Percentiles rank a stretch among this genome's conserved stretches.
Evolutionary conservation across 2,797 vertebrate genomes (phyloP).

Genomic region (Stomatorhinus walkeri): DNA sequence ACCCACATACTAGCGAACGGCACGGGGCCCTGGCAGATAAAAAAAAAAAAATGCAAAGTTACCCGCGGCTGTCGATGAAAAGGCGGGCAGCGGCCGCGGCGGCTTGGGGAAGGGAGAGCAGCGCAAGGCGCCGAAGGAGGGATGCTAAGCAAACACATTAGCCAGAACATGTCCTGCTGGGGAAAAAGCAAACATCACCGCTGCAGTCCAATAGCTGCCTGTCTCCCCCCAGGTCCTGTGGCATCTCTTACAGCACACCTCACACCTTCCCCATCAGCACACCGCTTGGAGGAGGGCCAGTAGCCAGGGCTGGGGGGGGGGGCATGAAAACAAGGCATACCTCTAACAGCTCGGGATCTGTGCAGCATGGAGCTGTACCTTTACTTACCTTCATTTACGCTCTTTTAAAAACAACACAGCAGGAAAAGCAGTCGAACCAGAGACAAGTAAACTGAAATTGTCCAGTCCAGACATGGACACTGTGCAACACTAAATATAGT

Average conservation of each 20-base stretch:
- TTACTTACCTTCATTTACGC: not conserved
- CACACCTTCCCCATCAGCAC: not conserved
- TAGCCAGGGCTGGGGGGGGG: no score
- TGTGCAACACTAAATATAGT: not conserved
- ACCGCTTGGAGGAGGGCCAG: not conserved
- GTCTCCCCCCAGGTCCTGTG: not conserved
- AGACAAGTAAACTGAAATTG: not conserved
- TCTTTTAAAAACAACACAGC: not conserved
- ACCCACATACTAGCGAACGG: not conserved
- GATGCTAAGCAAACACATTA: slow-evolving; percentile 11
- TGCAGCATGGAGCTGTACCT: not conserved
- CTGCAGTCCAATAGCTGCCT: slow-evolving; percentile 16
- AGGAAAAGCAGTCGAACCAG: not conserved
- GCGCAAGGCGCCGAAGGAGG: not conserved
- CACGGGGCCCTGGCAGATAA: not conserved
- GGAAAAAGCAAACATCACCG: not conserved
- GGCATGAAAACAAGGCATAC: not conserved
- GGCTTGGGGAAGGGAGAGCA: not conserved
- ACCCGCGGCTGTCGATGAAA: not conserved
- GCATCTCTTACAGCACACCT: not conserved
- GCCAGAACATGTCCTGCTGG: slow-evolving; percentile 1
- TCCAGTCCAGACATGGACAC: not conserved
- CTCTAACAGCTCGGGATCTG: not conserved
- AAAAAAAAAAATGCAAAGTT: not conserved
- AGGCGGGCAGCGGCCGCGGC: not conserved